Evolutionary conservation across 2,113 vertebrate genomes (phyloP), one percentile per base, ranked within the genome.

Genomic region (Camarhynchus parvulus): DNA sequence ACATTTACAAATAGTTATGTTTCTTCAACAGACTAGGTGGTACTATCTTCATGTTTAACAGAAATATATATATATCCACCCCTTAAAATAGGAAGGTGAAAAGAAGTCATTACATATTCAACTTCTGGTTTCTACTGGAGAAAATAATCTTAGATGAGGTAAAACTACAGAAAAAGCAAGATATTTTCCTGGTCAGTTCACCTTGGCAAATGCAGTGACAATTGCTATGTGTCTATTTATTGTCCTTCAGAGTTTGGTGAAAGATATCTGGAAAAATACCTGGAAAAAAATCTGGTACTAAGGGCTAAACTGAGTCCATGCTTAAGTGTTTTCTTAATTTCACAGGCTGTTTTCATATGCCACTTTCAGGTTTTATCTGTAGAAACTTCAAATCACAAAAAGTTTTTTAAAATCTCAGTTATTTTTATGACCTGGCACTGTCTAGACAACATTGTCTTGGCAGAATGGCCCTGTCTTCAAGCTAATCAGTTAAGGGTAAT

Each of bases 1-100:
- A 50, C 5, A 73, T 4, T 4, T 8, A 18, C 15, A 72, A 61
- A 79, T 30, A 15, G 8, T 37, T 70, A 5, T 5, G 4, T 39
- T 66, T 69, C 9, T 35, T 79, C 33, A 83, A 33, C 4, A 83
- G 17, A 14, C 3, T 19, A 49, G 20, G 8, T 13, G 5, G 15
- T 56, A 41, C 7, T 44, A 21, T 25, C 30, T 53, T 83, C 6
- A 31, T 11, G 4, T 59, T 70, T 87, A 63, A 50, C 7, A 84
- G 14, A 79, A 46, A 31, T 15, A 5, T 5, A 27, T 2, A 53
- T 5, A 25, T 33, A 33, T 3, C 14, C 5, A 4, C 1, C 4
- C 10, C 4, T 4, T 12, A 49, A 8, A 41, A 33, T 3, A 81
- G 16, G 49, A 82, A 35, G 22, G 4, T 84, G 27, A 77, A 80